phyloP scores from a whole-genome alignment of 2,888 invertebrate genomes.

The Chymomyza amoena region DNA sequence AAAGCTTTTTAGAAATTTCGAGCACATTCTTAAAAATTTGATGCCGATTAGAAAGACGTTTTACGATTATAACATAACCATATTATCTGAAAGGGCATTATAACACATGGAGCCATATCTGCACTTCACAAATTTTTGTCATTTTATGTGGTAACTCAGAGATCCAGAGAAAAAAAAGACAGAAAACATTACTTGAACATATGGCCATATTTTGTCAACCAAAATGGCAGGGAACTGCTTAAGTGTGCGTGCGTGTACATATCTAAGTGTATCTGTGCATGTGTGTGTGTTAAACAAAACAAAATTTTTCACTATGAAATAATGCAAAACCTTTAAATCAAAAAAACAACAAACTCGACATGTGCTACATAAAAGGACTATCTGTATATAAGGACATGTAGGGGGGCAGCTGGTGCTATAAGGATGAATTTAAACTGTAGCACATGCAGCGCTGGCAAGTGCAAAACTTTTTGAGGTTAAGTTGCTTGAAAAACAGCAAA shows the following conservation, averaged over 20 bases:
- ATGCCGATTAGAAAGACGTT: too few species aligned
- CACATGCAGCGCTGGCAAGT: slow-evolving; percentile 53
- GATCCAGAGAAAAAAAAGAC: neutral
- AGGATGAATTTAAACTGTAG: neutral
- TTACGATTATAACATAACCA: too few species aligned
- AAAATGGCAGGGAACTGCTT: neutral
- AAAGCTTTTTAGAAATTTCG: too few species aligned
- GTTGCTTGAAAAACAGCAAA: slow-evolving; percentile 57
- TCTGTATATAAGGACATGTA: neutral
- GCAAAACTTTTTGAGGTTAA: slow-evolving; percentile 67
- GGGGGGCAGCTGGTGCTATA: too few species aligned
- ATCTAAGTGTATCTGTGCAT: neutral
- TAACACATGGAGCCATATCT: neutral
- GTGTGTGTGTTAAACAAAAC: slow-evolving; percentile 2
- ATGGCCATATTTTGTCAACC: neutral
- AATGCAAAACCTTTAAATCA: neutral
- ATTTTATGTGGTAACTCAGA: neutral
- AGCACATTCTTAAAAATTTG: too few species aligned
- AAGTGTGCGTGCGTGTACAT: neutral
- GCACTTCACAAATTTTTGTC: neutral
- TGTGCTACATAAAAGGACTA: neutral
- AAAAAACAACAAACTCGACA: neutral
- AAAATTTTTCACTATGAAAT: neutral
- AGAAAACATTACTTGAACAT: neutral
- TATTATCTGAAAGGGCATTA: neutral